phyloP scores from a whole-genome alignment of 2,113 vertebrate genomes.

The Chaetops frenatus region DNA sequence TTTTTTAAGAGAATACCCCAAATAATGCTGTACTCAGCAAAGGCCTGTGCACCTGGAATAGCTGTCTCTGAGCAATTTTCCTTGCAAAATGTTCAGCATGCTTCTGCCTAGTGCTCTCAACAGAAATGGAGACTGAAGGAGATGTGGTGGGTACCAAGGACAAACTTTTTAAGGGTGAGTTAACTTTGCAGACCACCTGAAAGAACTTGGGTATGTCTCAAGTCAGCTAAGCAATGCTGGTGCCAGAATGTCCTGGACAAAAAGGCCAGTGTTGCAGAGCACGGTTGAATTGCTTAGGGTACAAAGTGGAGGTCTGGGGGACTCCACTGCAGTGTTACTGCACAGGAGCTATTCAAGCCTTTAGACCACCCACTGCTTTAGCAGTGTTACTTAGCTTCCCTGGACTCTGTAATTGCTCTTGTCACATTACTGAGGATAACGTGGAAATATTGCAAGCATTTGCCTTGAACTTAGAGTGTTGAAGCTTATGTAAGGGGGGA shows the following conservation, averaged over 20 bases:
- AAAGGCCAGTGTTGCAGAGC: constrained; percentile 24
- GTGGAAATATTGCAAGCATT: constrained; percentile 24
- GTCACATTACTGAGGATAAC: constrained; percentile 15
- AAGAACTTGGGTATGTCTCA: background rate
- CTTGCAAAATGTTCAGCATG: background rate
- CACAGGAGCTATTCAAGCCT: background rate
- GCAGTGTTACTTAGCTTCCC: background rate
- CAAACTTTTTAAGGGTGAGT: background rate
- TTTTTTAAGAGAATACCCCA: background rate
- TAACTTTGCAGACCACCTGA: constrained; percentile 22
- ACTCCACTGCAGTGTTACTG: background rate
- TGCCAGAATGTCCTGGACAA: background rate
- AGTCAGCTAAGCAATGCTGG: background rate
- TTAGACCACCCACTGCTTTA: constrained; percentile 24
- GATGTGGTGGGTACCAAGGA: background rate
- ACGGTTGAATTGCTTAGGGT: background rate
- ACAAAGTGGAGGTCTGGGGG: background rate
- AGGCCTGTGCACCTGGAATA: constrained; percentile 41
- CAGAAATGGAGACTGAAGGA: background rate
- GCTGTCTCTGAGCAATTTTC: constrained; percentile 15
- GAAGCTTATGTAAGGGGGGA: background rate
- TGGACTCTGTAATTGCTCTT: constrained; percentile 23
- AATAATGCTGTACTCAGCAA: constrained; percentile 53
- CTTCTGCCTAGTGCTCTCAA: background rate
- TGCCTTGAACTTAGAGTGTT: background rate